Percentiles rank a stretch among this genome's conserved stretches.
These are phyloP conservation scores for Cosmorhoe ocellata DNA, from an alignment of 2,888 invertebrate species.

Conservation along the genomic window DNA sequence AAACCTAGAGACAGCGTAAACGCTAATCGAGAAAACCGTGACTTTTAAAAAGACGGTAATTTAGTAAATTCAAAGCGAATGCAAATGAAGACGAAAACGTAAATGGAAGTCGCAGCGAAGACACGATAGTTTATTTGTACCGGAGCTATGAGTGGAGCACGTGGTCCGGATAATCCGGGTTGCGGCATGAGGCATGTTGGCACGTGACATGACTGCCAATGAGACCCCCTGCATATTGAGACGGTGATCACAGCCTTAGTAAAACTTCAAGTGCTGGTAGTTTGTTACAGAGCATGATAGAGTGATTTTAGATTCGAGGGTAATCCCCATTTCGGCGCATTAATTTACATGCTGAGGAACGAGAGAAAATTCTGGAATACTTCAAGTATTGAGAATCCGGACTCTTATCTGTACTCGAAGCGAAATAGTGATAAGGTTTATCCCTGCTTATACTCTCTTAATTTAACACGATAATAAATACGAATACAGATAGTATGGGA, in stretches of 20 bases:
- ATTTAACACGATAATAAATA: no score
- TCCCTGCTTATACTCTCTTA: no score
- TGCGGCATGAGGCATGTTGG: conserved; percentile 47
- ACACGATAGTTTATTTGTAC: conserved; percentile 18
- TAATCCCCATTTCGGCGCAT: conserved; percentile 9
- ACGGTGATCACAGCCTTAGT: conserved; percentile 48
- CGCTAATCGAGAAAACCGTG: no score
- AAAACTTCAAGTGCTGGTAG: conserved; percentile 21
- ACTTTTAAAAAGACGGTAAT: no score
- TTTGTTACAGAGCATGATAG: conserved; percentile 19
- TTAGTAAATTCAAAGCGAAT: conserved; percentile 6
- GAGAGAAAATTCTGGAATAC: neutral
- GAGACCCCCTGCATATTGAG: conserved; percentile 53
- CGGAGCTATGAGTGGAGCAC: conserved; percentile 21
- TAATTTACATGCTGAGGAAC: conserved; percentile 6
- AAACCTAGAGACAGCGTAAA: no score
- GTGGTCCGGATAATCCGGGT: conserved; percentile 27
- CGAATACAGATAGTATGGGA: no score
- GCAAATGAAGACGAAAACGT: conserved; percentile 23
- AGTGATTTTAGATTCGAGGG: conserved; percentile 10
- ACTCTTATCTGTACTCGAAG: neutral
- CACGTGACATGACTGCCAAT: conserved; percentile 62
- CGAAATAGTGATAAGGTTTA: no score
- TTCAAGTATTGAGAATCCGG: neutral
- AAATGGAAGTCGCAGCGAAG: conserved; percentile 27